phyloP scores from a whole-genome alignment of 2,797 vertebrate species.

The Lagorchestes hirsutus region DNA sequence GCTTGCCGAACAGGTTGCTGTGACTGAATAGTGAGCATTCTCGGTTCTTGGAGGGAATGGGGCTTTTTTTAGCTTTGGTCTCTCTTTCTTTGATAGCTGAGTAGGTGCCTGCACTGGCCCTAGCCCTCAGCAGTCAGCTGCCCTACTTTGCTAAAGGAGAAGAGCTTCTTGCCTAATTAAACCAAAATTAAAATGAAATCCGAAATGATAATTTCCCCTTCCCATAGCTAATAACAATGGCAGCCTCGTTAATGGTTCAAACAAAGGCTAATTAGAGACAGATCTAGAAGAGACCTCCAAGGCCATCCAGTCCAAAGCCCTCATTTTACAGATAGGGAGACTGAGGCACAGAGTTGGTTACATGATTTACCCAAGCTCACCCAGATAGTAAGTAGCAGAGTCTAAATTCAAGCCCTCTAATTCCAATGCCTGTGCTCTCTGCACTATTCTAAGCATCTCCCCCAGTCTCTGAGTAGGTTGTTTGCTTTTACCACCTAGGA shows the following conservation, averaged over 20 bases:
- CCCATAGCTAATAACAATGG: constrained; percentile 16
- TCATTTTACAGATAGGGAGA: not conserved
- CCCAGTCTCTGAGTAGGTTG: not conserved
- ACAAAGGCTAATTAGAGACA: not conserved
- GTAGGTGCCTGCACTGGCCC: constrained; percentile 32
- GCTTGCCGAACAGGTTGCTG: not conserved
- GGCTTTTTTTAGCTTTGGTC: not conserved
- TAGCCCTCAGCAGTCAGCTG: constrained; percentile 48
- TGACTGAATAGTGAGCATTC: constrained; percentile 31
- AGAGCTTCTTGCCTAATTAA: constrained; percentile 64
- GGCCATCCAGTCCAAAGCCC: not conserved
- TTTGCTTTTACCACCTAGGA: not conserved
- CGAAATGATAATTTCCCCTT: constrained; percentile 44
- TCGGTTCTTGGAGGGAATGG: not conserved
- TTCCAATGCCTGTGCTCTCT: not conserved
- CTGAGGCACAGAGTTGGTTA: not conserved
- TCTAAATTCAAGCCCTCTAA: not conserved
- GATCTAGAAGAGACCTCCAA: not conserved
- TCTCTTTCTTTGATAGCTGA: constrained; percentile 55
- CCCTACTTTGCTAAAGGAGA: constrained; percentile 54
- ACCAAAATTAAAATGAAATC: constrained; percentile 54
- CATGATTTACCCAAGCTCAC: not conserved
- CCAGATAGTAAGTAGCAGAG: not conserved
- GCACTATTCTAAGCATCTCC: not conserved
- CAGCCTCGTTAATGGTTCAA: constrained; percentile 11